Base-by-base conservation (phyloP, 2,113 vertebrate species). In the Alouatta palliata region DNA sequence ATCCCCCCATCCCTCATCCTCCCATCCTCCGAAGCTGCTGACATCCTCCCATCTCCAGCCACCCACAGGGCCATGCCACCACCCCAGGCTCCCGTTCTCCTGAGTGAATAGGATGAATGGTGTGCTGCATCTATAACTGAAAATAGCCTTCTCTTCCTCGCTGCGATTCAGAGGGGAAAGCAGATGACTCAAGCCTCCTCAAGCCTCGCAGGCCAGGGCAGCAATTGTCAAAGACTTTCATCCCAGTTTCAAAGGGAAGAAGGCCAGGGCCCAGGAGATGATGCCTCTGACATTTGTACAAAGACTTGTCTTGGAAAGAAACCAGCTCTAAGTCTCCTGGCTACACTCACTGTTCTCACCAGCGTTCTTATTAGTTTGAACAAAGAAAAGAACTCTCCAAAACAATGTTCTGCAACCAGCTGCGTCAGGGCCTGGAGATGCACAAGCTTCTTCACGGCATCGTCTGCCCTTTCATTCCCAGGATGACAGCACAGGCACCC, bases 391-490 rank as follows among this genome's bases (percentile, higher is more conserved):
- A 3, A 8, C n/a, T 88, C 61, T 82, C 52, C 14, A 4, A 45
- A 66, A 61, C 30, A 5, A 54, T 0, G 47, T 20, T 47, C 92
- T 10, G 68, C 37, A 0, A 2, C 56, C 45, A 6, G 92, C 37
- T 43, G 20, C 0, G 0, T 0, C 0, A 0, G 45, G 66, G 76
- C 56, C 80, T n/a, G 86, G 21, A 37, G 16, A 21, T 0, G 1
- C 23, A 12, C 0, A 1, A 23, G 1, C 58, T 17, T 25, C 9
- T 0, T 13, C 37, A 6, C 43, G 8, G 19, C 13, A 17, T 5
- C 3, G 9, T 19, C 75, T 19, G 32, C 20, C 20, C 19, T 58
- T 58, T 52, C 25, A 8, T 17, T 14, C 52, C 40, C 21, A 30
- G 85, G 21, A 58, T 2, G 3, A 0, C 23, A 4, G 32, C 40